Percentiles rank a stretch among this genome's conserved stretches.
These are phyloP conservation scores for Periplaneta americana DNA, from an alignment of 1,140 invertebrate species.

Conservation along the genomic window DNA sequence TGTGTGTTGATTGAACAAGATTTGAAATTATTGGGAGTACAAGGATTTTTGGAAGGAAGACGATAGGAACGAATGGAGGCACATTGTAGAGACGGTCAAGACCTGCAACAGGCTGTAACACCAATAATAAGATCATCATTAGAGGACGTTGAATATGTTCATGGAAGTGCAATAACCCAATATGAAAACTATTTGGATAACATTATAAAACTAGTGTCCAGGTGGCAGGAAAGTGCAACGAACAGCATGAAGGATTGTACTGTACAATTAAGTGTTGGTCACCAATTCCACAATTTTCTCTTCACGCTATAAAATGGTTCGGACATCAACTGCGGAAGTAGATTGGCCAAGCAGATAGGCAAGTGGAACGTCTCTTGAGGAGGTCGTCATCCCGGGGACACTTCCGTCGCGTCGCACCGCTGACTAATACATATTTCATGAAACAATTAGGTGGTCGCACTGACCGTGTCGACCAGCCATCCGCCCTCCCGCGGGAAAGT, in stretches of 20 bases:
- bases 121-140: too few species aligned
- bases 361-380: not conserved
- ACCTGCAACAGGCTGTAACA: too few species aligned
- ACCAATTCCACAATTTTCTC: not conserved
- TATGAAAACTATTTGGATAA: too few species aligned
- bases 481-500: conserved; percentile 7
- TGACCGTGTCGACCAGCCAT: conserved; percentile 1
- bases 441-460: conserved; percentile 10
- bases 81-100: too few species aligned
- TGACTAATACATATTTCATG: conserved; percentile 14
- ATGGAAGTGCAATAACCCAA: too few species aligned
- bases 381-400: conserved; percentile 6
- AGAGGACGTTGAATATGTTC: too few species aligned
- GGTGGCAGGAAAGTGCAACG: not conserved
- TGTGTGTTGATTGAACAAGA: too few species aligned
- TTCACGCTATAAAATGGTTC: not conserved
- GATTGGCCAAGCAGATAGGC: not conserved
- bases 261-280: not conserved
- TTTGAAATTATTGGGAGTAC: too few species aligned
- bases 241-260: not conserved
- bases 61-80: too few species aligned
- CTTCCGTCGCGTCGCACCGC: conserved; percentile 5
- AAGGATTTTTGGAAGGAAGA: too few species aligned
- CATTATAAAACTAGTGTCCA: too few species aligned
- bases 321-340: not conserved